These are phyloP conservation scores for Serripes groenlandicus DNA, from an alignment of 2,888 invertebrate species.

Conservation along the genomic window DNA sequence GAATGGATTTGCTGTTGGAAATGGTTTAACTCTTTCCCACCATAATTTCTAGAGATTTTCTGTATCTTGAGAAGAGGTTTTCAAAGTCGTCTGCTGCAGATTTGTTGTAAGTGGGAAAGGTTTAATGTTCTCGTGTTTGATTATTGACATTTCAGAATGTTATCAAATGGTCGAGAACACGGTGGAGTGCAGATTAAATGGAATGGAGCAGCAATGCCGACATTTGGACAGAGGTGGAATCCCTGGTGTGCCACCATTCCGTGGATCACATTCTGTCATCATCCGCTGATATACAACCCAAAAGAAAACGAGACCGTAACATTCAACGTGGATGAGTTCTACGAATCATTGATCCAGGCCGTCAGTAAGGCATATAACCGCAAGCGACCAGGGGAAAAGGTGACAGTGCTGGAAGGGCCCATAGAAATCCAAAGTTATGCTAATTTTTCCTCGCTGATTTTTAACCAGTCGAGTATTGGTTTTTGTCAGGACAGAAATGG, in stretches of 20 bases:
- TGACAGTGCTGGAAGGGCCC: slow-evolving; percentile 80
- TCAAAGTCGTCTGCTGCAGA: too few relatives aligned
- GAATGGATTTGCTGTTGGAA: too few relatives aligned
- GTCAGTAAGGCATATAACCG: slow-evolving; percentile 75
- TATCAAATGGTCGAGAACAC: slow-evolving; percentile 90
- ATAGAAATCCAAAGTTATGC: slow-evolving; percentile 94
- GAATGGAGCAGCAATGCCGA: slow-evolving; percentile 91
- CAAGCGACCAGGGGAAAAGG: slow-evolving; percentile 77
- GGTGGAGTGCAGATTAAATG: slow-evolving; percentile 92
- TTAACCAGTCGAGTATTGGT: slow-evolving; percentile 94
- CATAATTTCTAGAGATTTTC: too few relatives aligned
- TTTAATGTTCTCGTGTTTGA: too few relatives aligned
- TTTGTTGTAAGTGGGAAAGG: too few relatives aligned
- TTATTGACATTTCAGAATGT: slow-evolving; percentile 37
- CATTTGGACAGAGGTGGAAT: slow-evolving; percentile 91
- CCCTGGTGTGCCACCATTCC: slow-evolving; percentile 93
- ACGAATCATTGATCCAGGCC: slow-evolving; percentile 81
- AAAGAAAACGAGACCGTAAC: slow-evolving; percentile 85
- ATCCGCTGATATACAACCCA: slow-evolving; percentile 88
- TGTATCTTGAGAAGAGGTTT: too few relatives aligned
- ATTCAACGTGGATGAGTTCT: slow-evolving; percentile 87
- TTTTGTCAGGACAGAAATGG: slow-evolving; percentile 95
- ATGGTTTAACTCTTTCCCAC: too few relatives aligned
- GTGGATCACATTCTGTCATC: slow-evolving; percentile 92
- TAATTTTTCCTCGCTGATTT: slow-evolving; percentile 91